Percentiles rank a stretch among this genome's conserved stretches.
phyloP scores from a whole-genome alignment of 1,140 invertebrate species.

The Bombus sibiricus region DNA sequence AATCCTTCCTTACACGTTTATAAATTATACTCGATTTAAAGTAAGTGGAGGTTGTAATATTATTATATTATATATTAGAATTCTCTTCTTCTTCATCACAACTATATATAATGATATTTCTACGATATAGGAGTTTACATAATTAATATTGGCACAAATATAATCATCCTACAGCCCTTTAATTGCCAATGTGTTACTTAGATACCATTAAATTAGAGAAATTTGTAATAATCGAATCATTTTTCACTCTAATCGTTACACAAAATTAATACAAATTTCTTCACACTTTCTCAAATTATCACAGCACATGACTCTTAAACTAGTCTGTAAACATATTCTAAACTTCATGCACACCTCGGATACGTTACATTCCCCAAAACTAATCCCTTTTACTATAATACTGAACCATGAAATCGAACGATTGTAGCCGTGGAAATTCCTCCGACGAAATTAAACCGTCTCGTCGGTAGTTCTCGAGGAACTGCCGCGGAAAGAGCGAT shows the following conservation, averaged over 20 bases:
- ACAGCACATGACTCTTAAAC: neutral
- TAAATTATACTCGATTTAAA: neutral
- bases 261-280: neutral
- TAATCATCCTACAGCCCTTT: neutral
- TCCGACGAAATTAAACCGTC: slow-evolving; percentile 18
- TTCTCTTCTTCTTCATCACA: neutral
- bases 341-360: neutral
- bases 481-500: slow-evolving; percentile 49
- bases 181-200: neutral
- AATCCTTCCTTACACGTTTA: neutral
- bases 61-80: neutral
- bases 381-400: neutral
- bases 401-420: neutral
- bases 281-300: neutral
- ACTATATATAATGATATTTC: neutral
- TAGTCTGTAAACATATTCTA: neutral
- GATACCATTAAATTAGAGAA: neutral
- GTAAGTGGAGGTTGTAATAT: neutral
- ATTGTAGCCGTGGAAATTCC: neutral
- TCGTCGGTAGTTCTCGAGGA: neutral
- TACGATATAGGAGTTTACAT: neutral
- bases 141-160: neutral
- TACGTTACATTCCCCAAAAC: neutral
- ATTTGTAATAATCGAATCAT: neutral
- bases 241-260: neutral